Conservation (phyloP, 2,797 vertebrate genomes). For the Notamacropus eugenii region DNA sequence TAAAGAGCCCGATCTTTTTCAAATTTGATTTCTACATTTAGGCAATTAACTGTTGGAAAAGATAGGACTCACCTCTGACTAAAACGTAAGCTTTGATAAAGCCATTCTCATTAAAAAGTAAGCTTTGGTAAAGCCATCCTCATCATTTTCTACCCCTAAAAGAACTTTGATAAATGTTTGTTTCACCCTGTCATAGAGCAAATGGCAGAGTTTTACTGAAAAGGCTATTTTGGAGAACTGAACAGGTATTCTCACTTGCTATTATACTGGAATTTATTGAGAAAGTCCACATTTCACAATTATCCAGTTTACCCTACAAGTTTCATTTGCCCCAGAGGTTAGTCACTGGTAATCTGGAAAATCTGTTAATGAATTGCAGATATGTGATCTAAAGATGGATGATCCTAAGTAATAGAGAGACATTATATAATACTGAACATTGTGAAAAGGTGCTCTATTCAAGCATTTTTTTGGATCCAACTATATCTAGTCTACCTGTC, state of each 20-base stretch:
- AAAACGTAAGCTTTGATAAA: not conserved
- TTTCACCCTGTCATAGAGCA: not conserved
- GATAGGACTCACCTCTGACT: not conserved
- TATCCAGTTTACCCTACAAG: not conserved
- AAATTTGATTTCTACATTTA: not conserved
- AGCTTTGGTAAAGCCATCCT: too few species aligned
- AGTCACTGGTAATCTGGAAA: constrained; percentile 6
- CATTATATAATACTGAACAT: not conserved
- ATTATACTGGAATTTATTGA: constrained; percentile 5
- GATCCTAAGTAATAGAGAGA: constrained; percentile 32
- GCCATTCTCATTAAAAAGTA: not conserved
- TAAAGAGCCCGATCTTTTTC: not conserved
- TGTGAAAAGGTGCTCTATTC: constrained; percentile 4
- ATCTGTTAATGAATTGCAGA: not conserved
- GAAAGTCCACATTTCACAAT: constrained; percentile 34
- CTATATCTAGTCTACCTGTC: constrained; percentile 29
- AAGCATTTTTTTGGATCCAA: not conserved
- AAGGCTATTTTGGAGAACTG: constrained; percentile 20
- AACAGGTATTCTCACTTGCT: not conserved
- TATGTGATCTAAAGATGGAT: constrained; percentile 8
- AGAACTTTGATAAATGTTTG: not conserved
- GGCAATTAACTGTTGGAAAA: not conserved
- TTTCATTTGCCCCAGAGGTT: not conserved
- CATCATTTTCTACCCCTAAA: not conserved
- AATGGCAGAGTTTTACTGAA: constrained; percentile 2